These are phyloP conservation scores for Phyllostomus hastatus DNA, from an alignment of 2,113 vertebrate genomes.

Conservation along the genomic window DNA sequence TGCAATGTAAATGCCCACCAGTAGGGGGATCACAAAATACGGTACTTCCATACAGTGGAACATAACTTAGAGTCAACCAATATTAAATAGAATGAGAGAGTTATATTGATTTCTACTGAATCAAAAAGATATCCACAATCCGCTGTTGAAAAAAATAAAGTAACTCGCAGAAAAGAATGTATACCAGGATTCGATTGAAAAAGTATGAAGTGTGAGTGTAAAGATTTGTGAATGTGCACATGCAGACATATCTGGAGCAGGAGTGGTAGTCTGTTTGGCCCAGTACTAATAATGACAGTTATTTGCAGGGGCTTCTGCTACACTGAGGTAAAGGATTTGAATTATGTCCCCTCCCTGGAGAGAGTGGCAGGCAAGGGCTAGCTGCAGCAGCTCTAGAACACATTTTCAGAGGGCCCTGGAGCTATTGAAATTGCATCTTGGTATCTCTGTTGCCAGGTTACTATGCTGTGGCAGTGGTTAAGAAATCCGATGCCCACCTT, in stretches of 20 bases:
- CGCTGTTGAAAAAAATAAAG: not conserved
- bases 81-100: not conserved
- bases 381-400: not conserved
- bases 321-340: not conserved
- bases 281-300: no score
- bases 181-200: not conserved
- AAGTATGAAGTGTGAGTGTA: not conserved
- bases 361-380: not conserved
- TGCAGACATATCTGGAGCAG: not conserved
- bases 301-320: not conserved
- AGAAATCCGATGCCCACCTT: constrained; percentile 73
- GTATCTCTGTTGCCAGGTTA: constrained; percentile 74
- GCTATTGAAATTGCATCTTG: not conserved
- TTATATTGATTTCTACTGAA: not conserved
- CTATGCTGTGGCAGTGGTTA: constrained; percentile 89
- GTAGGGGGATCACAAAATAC: not conserved
- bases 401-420: not conserved
- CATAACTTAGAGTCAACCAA: not conserved
- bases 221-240: not conserved
- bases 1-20: not conserved
- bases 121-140: not conserved
- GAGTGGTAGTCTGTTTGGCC: not conserved
- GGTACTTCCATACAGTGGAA: not conserved
- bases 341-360: not conserved
- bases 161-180: not conserved